Base-by-base conservation (phyloP, 2,113 vertebrate species). In the Rattus norvegicus region DNA sequence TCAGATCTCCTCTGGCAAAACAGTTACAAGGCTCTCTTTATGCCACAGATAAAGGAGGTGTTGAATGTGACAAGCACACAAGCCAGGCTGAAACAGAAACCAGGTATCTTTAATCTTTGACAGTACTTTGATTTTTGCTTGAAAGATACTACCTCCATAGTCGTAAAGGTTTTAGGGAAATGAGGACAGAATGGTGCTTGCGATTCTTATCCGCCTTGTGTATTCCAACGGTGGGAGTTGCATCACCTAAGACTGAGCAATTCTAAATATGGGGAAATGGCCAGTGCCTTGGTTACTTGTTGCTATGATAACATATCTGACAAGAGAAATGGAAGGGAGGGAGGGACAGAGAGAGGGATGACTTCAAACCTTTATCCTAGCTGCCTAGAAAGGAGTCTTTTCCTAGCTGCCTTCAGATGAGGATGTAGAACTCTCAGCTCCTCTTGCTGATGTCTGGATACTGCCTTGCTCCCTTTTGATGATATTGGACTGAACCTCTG, bases 11-110 rank as follows among this genome's bases (percentile, higher is more conserved):
- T 76, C n/a, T 76, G 85, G 83, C 52, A 88, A 85, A 49, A 59
- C 26, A 93, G 17, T 84, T 26, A 95, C 19, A 93, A 43, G 49
- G 69, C 36, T 83, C 54, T 81, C 65, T 93, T 85, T 92, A n/a
- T 95, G 83, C 10, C 11, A 72, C 22, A 88, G 70, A 81, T 65
- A 70, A 91, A 93, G 33, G 65, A 85, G 63, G 59, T 54, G 30
- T 20, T 67, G 76, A 67, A 28, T 85, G 19, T 54, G 54, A 87
- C 26, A 22, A 79, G 36, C 30, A 88, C 12, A 36, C 49, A 90
- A 84, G 20, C 49, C 93, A 96, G 33, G 26, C 52, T 85, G 22
- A 70, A 69, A 76, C 14, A 63, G 54, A 90, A 93, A 91, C 47
- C 5, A 47, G 33, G 28, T 80, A 19, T 70, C 49, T 61, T 83